Evolutionary conservation across 2,797 vertebrate species (phyloP), one percentile per base, ranked within the genome.

Genomic region (Squalus acanthias): DNA sequence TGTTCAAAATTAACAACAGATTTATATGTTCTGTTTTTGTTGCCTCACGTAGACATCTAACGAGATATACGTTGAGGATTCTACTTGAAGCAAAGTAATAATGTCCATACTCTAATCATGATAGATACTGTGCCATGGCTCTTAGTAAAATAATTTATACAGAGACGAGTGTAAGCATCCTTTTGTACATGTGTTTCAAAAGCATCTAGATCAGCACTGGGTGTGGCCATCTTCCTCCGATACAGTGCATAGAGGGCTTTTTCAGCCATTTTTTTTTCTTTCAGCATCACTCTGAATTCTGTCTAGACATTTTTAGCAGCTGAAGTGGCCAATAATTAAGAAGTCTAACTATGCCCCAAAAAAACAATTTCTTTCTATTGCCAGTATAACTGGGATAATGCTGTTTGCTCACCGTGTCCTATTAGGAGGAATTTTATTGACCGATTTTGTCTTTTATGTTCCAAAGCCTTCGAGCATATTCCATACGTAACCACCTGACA

Each of bases 191-290:
- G 96, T 96, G 17, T 97, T 98, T 97, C 8, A 96, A 97, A 97
- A 96, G 29, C 96, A 97, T 97, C 96, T 96, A 88, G 97, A 97
- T 96, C 96, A 96, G 97, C 82, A 96, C 97, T 98, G 98, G 98
- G 98, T 98, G 98, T 98, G 98, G 98, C 97, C 96, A 96, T 96
- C 96, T 53, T 79, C 96, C 97, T 97, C 96, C n/a, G 20, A 39
- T 46, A 22, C 91, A 69, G 91, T 65, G 63, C n/a, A 69, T 63
- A 69, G 65, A 97, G 97, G 95, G 97, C 88, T 97, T 98, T 97
- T 98, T 97, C 98, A 98, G 98, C 98, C 98, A 98, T 98, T 98
- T 98, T 98, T 89, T 97, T 57, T 95, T 33, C 94, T 76, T 97
- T 97, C 97, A 96, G 97, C 97, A 97, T 97, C 96, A 95, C 96